phyloP scores from a whole-genome alignment of 1,140 invertebrate species.

The Luehdorfia chinensis region DNA sequence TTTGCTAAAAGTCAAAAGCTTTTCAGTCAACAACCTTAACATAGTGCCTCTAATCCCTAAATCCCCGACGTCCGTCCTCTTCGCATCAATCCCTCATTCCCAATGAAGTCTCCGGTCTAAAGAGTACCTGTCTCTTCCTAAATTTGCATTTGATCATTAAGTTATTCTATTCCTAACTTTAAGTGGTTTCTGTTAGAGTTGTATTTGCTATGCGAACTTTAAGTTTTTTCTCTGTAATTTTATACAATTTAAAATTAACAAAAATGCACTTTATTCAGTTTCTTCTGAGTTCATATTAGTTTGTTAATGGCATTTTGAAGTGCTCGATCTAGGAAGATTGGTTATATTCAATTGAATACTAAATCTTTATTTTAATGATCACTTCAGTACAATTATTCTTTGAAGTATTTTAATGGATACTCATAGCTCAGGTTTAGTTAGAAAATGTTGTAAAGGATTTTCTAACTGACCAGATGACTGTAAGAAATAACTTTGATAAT shows the following conservation, averaged over 20 bases:
- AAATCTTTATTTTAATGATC: constrained; percentile 19
- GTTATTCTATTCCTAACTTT: constrained; percentile 5
- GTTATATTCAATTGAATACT: constrained; percentile 18
- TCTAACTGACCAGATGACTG: too few species aligned
- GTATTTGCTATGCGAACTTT: neutral
- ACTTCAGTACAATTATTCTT: constrained; percentile 11
- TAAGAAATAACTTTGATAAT: too few species aligned
- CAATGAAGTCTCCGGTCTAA: constrained; percentile 17
- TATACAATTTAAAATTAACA: neutral
- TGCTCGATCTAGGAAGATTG: constrained; percentile 16
- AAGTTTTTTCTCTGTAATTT: neutral
- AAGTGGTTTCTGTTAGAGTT: neutral
- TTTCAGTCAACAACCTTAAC: too few species aligned
- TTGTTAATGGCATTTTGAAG: neutral
- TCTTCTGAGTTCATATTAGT: neutral
- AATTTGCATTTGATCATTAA: neutral
- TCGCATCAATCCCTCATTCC: constrained; percentile 17
- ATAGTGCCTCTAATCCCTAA: constrained; percentile 10
- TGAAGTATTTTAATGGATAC: constrained; percentile 12
- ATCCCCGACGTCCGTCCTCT: constrained; percentile 14
- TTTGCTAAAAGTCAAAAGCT: too few species aligned
- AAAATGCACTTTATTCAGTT: neutral
- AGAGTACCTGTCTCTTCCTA: constrained; percentile 11
- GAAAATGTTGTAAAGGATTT: constrained; percentile 4
- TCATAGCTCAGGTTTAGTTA: neutral